These are phyloP conservation scores for Incurvaria masculella DNA, from an alignment of 2,888 invertebrate species.

Conservation along the genomic window DNA sequence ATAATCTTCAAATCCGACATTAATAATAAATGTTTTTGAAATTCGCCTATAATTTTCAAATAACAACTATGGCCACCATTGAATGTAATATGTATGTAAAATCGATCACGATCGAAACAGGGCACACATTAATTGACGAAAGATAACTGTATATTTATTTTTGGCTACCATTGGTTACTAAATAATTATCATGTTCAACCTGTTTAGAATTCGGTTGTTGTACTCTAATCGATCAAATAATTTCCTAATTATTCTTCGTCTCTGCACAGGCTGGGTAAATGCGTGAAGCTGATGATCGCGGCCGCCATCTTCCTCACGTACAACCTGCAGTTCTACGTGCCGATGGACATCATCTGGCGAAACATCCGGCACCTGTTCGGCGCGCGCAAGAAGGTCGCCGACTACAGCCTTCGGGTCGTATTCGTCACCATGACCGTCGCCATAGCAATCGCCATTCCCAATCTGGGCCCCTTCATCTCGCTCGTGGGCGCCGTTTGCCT, in stretches of 20 bases:
- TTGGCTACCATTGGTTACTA: background rate
- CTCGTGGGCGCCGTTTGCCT: constrained; percentile 93
- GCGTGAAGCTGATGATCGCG: constrained; percentile 82
- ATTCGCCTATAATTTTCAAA: background rate
- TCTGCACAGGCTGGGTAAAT: constrained; percentile 72
- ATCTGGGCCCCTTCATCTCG: constrained; percentile 85
- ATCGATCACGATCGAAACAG: background rate
- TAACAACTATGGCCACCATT: background rate
- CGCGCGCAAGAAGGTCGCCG: constrained; percentile 65
- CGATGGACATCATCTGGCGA: constrained; percentile 90
- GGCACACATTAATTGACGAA: background rate
- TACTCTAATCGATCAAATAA: no score
- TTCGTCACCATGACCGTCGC: constrained; percentile 66
- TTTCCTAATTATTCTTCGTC: constrained; percentile 14
- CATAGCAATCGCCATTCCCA: constrained; percentile 83
- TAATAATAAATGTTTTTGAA: no score
- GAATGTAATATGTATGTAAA: background rate
- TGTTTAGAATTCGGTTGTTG: constrained; percentile 22
- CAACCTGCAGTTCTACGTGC: constrained; percentile 95
- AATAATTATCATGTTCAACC: background rate
- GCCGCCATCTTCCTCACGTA: constrained; percentile 93
- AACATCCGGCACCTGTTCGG: constrained; percentile 69
- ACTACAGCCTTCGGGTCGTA: constrained; percentile 71
- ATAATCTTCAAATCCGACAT: no score
- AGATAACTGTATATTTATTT: background rate